A percentile compares a stretch with the other conserved stretches of the same genome.
These are phyloP conservation scores for Pimpla rufipes DNA, from an alignment of 2,888 invertebrate species.

Conservation along the genomic window DNA sequence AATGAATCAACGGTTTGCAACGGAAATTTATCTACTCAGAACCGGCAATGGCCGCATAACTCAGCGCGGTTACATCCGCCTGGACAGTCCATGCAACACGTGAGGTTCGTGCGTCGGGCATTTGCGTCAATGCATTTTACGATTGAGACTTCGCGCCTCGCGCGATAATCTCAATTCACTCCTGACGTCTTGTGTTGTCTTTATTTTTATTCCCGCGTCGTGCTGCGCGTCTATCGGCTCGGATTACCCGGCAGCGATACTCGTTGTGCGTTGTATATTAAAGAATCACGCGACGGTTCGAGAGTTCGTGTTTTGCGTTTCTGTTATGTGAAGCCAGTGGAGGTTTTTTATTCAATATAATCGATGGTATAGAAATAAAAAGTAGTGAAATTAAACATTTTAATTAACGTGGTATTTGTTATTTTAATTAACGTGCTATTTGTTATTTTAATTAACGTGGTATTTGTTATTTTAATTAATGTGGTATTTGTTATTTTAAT, in stretches of 20 bases:
- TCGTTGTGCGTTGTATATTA: background rate
- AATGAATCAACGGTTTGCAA: background rate
- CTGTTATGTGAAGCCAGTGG: background rate
- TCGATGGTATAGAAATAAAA: too few species aligned
- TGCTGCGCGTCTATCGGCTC: background rate
- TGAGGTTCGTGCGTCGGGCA: background rate
- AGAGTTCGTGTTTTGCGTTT: background rate
- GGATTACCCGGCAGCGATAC: background rate
- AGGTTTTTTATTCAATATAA: too few species aligned
- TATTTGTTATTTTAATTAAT: too few species aligned
- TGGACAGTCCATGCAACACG: background rate
- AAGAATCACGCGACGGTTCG: constrained; percentile 5
- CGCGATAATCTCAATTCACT: background rate
- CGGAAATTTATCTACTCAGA: background rate
- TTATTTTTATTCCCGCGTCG: background rate
- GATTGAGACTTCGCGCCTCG: constrained; percentile 2
- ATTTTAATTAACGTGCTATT: too few species aligned
- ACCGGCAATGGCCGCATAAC: background rate
- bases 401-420: too few species aligned
- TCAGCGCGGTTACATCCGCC: background rate
- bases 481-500: too few species aligned
- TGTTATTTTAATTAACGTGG: too few species aligned
- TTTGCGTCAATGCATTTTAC: constrained; percentile 15
- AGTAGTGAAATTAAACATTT: too few species aligned
- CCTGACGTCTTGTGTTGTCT: background rate